A percentile compares a stretch with the other conserved stretches of the same genome.
These are phyloP conservation scores for Lethrus apterus DNA, from an alignment of 1,140 invertebrate genomes.

Conservation along the genomic window DNA sequence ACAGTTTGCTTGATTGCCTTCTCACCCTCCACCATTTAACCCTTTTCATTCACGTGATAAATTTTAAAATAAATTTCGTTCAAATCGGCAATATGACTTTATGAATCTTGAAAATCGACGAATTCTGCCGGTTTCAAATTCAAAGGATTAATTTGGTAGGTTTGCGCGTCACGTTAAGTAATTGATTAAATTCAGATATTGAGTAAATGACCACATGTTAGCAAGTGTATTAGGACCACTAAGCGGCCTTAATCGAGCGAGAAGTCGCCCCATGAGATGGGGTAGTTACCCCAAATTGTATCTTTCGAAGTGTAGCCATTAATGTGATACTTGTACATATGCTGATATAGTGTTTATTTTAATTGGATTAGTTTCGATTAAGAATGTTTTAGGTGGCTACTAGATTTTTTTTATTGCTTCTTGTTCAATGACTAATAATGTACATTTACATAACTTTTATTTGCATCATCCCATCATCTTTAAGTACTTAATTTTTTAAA, in stretches of 20 bases:
- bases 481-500: no score
- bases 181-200: neutral
- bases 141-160: neutral
- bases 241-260: constrained; percentile 34
- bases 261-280: constrained; percentile 27
- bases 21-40: constrained; percentile 1
- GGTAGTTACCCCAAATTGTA: neutral
- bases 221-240: constrained; percentile 35
- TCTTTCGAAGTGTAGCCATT: neutral
- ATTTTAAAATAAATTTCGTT: constrained; percentile 4
- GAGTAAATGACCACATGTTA: constrained; percentile 30
- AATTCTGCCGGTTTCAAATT: neutral
- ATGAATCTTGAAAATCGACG: neutral
- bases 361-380: no score
- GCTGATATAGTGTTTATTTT: no score
- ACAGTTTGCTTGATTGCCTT: constrained; percentile 33
- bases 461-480: no score
- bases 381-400: no score
- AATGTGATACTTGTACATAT: neutral
- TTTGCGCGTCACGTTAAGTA: neutral
- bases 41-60: constrained; percentile 10
- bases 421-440: no score
- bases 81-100: neutral
- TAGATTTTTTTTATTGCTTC: no score
- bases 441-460: no score